Base-by-base conservation (phyloP, 2,113 vertebrate species). In the Mesocricetus auratus region DNA sequence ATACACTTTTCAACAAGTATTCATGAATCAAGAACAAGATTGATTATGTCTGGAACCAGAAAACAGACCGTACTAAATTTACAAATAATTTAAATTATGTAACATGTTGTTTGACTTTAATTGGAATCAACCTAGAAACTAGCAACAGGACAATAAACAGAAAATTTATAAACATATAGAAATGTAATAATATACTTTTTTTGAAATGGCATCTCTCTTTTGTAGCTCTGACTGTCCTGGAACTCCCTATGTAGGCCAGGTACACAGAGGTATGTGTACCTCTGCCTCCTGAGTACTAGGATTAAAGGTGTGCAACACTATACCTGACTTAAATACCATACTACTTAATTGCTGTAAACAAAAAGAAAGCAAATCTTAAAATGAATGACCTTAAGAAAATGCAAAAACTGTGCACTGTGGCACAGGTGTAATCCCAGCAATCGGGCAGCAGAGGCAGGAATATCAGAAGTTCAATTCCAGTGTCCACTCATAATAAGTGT, bases 71-170 rank as follows among this genome's bases (percentile, higher is more conserved):
- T 45, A 5, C 21, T 31, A 64, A 47, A n/a, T 47, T 56, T 71
- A 11, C 7, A 45, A 94, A 71, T 36, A 21, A 89, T n/a, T 56
- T 39, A 94, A 64, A 77, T 58, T n/a, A n/a, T 24, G 82, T 0
- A 12, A 17, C 36, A 85, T 53, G 62, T 29, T 10, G 10, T 89
- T 47, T 60, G 7, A 79, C 16, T 77, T 15, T 53, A 86, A 91
- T 33, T 33, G 83, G 33, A 62, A 93, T 88, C 45, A 53, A 78
- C 60, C 26, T 50, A 60, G 75, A 83, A 78, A 83, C 50, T 50
- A 90, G 4, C 64, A 90, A 93, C 42, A 93, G 50, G 82, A 93
- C 69, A 74, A 81, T 42, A 79, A 42, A 45, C 42, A 64, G 53
- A 91, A 95, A 58, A 42, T 36, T 33, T 91, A 53, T 68, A 42